Evolutionary conservation across 2,797 vertebrate species (phyloP), one percentile per base, ranked within the genome.

Genomic region (Cynodonichthys magdalenae): DNA sequence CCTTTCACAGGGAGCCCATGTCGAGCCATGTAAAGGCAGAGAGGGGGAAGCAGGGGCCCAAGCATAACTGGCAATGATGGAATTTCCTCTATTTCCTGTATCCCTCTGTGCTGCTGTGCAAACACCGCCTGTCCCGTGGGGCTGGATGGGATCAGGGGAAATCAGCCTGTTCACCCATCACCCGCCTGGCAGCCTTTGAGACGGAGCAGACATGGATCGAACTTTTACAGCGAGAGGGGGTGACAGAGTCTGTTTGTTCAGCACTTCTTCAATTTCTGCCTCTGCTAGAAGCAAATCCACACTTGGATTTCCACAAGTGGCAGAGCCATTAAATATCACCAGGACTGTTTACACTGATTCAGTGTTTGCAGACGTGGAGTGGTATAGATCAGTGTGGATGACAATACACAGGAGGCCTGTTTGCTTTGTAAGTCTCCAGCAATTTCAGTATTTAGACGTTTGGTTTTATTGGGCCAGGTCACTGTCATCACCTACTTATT

Each of bases 1-100:
- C 60, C 70, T 46, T 74, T 59, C 61, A 50, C 36, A 67, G 44
- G 53, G 53, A 80, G 51, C 59, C 58, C 17, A 59, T 0, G 2
- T 57, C 2, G 28, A 59, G 62, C 14, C 15, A 17, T 41, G n/a
- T 14, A 4, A n/a, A 53, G 15, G 45, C 53, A 34, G 45, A 31
- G 52, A 50, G 27, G 41, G 66, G 28, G 27, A 27, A 18, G 29
- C 2, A 19, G 53, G 52, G 63, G 69, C 71, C 56, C 27, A 42
- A 71, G 74, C 53, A 63, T 64, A 60, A 74, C 71, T 91, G 74
- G 77, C 69, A 79, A 75, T 80, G 72, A 48, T 85, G 86, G 87
- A 89, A 87, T 88, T 86, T 87, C 76, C 86, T 92, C 81, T 88
- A 74, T 89, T 91, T 92, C 85, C 81, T 88, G 86, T 87, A 83